Evolutionary conservation across 35 echinoderm and acorn worm species (phyloP).

Genomic region (Strongylocentrotus purpuratus): DNA sequence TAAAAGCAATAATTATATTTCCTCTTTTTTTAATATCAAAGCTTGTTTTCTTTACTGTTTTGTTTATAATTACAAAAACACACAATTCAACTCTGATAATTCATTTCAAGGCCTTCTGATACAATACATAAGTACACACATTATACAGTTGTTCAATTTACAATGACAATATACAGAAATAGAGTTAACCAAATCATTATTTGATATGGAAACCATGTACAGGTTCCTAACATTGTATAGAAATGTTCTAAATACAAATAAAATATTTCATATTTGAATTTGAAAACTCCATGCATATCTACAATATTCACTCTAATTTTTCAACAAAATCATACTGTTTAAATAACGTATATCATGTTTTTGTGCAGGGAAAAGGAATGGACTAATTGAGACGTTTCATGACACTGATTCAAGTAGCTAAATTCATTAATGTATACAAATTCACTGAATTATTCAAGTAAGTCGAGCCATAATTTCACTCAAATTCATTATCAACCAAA

Average conservation of each 20-base stretch:
- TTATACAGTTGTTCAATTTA: constrained; percentile 1
- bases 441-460: no score
- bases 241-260: constrained; percentile 13
- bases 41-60: constrained; percentile 38
- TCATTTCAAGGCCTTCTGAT: background rate
- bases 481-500: no score
- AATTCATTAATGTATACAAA: no score
- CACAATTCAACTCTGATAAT: constrained; percentile 19
- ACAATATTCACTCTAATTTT: background rate
- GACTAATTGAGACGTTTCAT: no score
- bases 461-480: no score
- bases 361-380: no score
- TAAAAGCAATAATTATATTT: background rate
- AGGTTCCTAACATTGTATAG: background rate
- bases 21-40: constrained; percentile 26
- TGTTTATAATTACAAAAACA: constrained; percentile 33
- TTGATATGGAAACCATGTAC: background rate
- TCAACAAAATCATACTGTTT: background rate
- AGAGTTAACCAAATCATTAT: background rate
- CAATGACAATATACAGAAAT: constrained; percentile 23
- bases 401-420: no score
- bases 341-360: background rate
- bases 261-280: background rate
- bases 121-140: background rate
- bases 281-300: background rate